Conservation (phyloP, 2,888 invertebrate species). For the Steinernema hermaphroditum region DNA sequence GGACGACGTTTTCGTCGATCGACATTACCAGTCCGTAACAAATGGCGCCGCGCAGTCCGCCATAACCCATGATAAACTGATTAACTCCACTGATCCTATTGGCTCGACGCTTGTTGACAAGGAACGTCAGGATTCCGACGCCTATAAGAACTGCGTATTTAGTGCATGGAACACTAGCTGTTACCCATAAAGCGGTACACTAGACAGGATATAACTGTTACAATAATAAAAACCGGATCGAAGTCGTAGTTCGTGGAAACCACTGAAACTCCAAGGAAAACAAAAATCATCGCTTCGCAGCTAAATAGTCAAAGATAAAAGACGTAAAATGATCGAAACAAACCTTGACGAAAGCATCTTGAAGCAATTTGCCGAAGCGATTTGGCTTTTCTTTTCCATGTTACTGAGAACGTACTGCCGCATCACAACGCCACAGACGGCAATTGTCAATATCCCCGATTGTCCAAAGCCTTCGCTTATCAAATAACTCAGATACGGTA, state of each 20-base stretch:
- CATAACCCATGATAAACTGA: constrained; percentile 89
- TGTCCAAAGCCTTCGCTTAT: constrained; percentile 97
- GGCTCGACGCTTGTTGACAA: constrained; percentile 87
- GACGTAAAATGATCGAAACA: too few relatives aligned
- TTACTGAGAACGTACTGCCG: constrained; percentile 68
- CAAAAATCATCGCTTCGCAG: constrained; percentile 97
- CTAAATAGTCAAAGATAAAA: constrained; percentile 68
- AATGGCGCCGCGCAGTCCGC: constrained; percentile 91
- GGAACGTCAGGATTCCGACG: constrained; percentile 78
- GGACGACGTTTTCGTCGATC: constrained; percentile 79
- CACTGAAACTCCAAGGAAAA: constrained; percentile 97
- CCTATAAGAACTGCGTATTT: constrained; percentile 41
- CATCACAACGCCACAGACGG: constrained; percentile 99
- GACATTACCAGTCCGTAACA: constrained; percentile 83
- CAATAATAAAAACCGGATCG: constrained; percentile 90
- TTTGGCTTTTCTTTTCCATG: constrained; percentile 51
- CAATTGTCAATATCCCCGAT: constrained; percentile 95
- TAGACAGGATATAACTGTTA: constrained; percentile 89
- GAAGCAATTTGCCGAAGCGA: constrained; percentile 80
- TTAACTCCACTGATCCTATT: constrained; percentile 78
- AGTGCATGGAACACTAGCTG: constrained; percentile 1
- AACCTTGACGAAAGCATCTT: constrained; percentile 89
- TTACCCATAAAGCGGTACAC: constrained; percentile 84
- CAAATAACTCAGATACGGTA: constrained; percentile 93
- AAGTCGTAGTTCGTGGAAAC: constrained; percentile 86